Evolutionary conservation across 1,140 invertebrate species (phyloP).

Genomic region (Eupeodes corollae): DNA sequence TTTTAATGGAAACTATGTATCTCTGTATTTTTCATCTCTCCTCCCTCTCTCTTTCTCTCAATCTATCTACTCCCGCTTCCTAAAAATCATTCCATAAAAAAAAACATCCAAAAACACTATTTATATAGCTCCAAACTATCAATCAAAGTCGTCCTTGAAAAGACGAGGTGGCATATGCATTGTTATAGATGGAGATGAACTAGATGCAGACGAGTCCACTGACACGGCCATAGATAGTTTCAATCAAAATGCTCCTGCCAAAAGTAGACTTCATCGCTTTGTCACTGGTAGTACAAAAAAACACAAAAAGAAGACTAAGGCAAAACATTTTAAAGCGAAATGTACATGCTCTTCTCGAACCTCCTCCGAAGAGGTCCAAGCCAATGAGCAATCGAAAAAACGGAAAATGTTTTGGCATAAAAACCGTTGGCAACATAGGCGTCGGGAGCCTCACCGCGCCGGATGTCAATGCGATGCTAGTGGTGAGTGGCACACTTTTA

Average conservation of each 20-base stretch:
- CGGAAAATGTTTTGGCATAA: slow-evolving; percentile 28
- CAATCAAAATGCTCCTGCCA: too few species aligned
- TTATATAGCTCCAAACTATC: slow-evolving; percentile 15
- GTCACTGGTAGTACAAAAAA: too few species aligned
- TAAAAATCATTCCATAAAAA: not conserved
- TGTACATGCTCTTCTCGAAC: not conserved
- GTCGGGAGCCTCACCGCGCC: slow-evolving; percentile 26
- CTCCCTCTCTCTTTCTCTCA: too few species aligned
- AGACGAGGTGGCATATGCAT: slow-evolving; percentile 36
- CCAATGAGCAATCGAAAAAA: slow-evolving; percentile 7
- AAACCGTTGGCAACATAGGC: slow-evolving; percentile 7
- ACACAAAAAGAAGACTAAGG: too few species aligned
- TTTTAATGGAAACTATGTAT: too few species aligned
- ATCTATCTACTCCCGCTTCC: too few species aligned
- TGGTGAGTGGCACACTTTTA: slow-evolving; percentile 21
- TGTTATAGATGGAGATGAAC: slow-evolving; percentile 35
- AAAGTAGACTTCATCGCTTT: too few species aligned
- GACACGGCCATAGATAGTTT: not conserved
- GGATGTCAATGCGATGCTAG: slow-evolving; percentile 36
- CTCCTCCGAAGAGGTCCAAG: not conserved
- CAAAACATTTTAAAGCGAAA: not conserved
- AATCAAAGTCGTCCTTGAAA: slow-evolving; percentile 32
- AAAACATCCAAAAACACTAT: not conserved
- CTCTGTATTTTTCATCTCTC: too few species aligned
- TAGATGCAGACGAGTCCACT: slow-evolving; percentile 9